Base-by-base conservation (phyloP, 2,888 invertebrate genomes). In the Chrysomela aeneicollis region DNA sequence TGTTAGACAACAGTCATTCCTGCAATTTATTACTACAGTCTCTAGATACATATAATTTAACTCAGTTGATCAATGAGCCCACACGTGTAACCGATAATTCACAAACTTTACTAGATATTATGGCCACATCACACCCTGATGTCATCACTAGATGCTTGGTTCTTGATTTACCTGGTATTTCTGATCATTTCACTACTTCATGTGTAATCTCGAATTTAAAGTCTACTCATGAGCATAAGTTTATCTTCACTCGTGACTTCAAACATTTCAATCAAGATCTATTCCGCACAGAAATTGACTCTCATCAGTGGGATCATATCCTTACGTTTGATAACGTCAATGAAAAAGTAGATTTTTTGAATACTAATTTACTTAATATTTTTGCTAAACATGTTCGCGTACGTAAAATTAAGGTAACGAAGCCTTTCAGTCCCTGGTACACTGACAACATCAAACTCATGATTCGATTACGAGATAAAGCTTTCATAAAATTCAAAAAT, bases 11-110 rank as follows among this genome's bases (percentile, higher is more conserved):
- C 32, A 35, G 35, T 35, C 15, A 35, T 9, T 35, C 54, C 9
- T 10, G 35, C 22, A 21, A 57, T 21, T 21, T 19, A 42, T 42
- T 57, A 21, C 21, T 12, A 42, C 57, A 21, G n/a, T 42, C 21
- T 57, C 5, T 57, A 42, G 42, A 57, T 37, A 42, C 57, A 12
- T 57, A 57, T 57, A 57, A 42, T 12, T 54, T 54, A 22, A 51
- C 3, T 5, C 50, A 51, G 50, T n/a, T 51, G 4, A 51, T 54
- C 35, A 54, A 35, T 35, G 54, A 54, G 18, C 54, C 54, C 32
- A 35, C 54, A 15, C 32, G 35, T 10, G 37, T 57, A 6, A 42
- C 57, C 21, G 42, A 21, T 18, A 57, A 42, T 19, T 42, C 42
- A n/a, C 57, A 57, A 57, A 57, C 57, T 2, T 42, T 57, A 19